Evolutionary conservation across 2,888 invertebrate species (phyloP), one percentile per base, ranked within the genome.

Genomic region (Dexiosoma caninum): DNA sequence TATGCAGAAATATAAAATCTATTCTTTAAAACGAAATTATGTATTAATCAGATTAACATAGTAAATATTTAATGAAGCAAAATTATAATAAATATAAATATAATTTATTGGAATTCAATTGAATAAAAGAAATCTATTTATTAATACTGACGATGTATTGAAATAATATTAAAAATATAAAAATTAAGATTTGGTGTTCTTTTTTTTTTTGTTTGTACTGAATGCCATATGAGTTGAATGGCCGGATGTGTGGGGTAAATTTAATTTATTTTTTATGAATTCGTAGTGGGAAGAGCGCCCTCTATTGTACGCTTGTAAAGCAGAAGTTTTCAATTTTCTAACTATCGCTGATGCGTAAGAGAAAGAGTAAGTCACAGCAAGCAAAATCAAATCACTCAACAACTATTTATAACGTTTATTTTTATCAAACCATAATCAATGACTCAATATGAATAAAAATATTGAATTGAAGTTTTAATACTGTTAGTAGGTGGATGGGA

Each of bases 61-160:
- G n/a, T n/a, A 55, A 30, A 66, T 75, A 80, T 75, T 75, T 71
- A 75, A 55, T 71, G 66, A 60, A 75, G 53, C 51, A 44, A 74
- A 79, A 46, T 64, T 35, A 37, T 60, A 74, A 64, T 70, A 75
- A 75, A 79, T 51, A 72, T 55, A 78, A 27, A 53, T 51, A 35
- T 2, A 59, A 51, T 6, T 78, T 62, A 74, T 72, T 72, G 60
- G 21, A 37, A 21, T 35, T 53, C 30, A 21, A 27, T 40, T 40
- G 21, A 37, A n/a, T n/a, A n/a, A n/a, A n/a, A n/a, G n/a, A 9
- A 44, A 44, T 2, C 3, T 37, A 37, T 37, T 37, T 37, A 37
- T 37, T 37, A 4, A 4, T 37, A n/a, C 5, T 0, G 37, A 6
- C 27, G 12, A 0, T 12, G 10, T 37, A 2, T 37, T 37, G 3